A percentile compares a stretch with the other conserved stretches of the same genome.
Evolutionary conservation across 2,797 vertebrate genomes (phyloP).

Genomic region (Apodemus agrarius): DNA sequence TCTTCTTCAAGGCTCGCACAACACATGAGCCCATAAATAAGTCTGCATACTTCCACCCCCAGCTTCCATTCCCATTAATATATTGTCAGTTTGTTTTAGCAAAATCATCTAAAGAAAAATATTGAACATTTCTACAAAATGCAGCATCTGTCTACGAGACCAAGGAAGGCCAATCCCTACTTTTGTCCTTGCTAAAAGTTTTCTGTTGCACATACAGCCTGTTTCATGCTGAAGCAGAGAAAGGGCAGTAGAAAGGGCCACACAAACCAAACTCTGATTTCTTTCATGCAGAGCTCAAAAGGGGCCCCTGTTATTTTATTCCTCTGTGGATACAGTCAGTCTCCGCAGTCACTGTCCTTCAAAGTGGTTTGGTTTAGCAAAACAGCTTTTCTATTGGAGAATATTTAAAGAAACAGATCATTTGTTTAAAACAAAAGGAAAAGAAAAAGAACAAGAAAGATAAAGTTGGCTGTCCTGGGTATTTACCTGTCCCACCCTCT

Average conservation of each 20-base stretch:
- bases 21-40: not conserved
- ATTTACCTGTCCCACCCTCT: not conserved
- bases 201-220: not conserved
- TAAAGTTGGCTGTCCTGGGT: not conserved
- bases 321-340: not conserved
- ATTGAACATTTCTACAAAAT: not conserved
- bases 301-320: not conserved
- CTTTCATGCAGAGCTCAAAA: not conserved
- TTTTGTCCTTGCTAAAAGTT: not conserved
- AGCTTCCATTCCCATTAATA: not conserved
- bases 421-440: not conserved
- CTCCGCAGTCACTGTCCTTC: not conserved
- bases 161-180: not conserved
- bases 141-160: not conserved
- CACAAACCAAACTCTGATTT: not conserved
- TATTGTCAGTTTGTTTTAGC: not conserved
- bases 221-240: not conserved
- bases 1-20: not conserved
- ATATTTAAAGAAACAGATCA: not conserved
- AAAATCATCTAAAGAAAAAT: not conserved
- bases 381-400: not conserved
- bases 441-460: not conserved
- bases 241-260: not conserved
- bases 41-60: not conserved
- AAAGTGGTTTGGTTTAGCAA: constrained; percentile 28